phyloP scores from a whole-genome alignment of 2,888 invertebrate species.

The Pachydiplax longipennis region DNA sequence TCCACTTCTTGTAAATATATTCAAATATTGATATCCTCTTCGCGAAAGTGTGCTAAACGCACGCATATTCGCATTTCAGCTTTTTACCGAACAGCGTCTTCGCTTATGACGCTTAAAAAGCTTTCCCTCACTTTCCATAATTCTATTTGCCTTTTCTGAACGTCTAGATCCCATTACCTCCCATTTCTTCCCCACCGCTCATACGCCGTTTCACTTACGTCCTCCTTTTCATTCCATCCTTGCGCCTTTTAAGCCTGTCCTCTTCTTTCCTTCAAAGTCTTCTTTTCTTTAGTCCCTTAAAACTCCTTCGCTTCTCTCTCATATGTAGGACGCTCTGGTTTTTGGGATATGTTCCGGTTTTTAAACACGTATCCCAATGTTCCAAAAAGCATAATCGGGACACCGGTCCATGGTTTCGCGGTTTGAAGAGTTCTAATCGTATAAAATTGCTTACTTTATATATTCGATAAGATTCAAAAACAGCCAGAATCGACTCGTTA shows the following conservation, averaged over 20 bases:
- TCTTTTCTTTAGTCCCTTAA: not conserved
- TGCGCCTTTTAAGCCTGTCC: not conserved
- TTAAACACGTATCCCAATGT: no score
- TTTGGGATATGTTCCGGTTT: no score
- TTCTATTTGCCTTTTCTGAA: not conserved
- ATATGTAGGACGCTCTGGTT: no score
- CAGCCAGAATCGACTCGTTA: no score
- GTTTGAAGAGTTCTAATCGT: no score
- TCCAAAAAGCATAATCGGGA: no score
- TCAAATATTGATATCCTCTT: not conserved
- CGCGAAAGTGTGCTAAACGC: not conserved
- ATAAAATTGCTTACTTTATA: no score
- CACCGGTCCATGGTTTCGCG: no score
- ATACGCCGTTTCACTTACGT: not conserved
- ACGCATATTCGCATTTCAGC: not conserved
- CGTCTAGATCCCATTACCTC: not conserved
- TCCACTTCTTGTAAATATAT: no score
- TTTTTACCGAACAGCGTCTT: slow-evolving; percentile 13
- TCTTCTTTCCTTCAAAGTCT: not conserved
- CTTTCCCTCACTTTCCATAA: slow-evolving; percentile 14
- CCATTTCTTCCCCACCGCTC: not conserved
- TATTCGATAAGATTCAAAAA: no score
- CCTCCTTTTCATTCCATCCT: not conserved
- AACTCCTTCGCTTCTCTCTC: not conserved
- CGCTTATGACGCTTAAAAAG: slow-evolving; percentile 4